phyloP scores from a whole-genome alignment of 2,797 vertebrate genomes.

The Micromesistius poutassou region DNA sequence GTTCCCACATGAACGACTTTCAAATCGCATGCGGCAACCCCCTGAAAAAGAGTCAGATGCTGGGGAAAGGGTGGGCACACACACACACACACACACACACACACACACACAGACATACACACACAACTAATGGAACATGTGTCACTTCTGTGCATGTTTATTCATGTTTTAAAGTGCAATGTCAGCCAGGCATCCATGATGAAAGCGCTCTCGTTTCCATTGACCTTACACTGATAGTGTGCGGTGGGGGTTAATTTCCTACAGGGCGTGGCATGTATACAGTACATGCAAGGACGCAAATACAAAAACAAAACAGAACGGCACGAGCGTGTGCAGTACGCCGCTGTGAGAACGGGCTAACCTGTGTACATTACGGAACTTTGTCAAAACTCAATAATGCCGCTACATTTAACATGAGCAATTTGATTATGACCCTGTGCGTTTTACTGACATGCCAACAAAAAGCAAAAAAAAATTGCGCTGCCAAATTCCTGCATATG shows the following conservation, averaged over 20 bases:
- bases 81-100: conserved; percentile 2
- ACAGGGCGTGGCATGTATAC: conserved; percentile 1
- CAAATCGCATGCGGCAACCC: conserved; percentile 13
- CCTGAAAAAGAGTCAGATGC: background rate
- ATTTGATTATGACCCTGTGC: background rate
- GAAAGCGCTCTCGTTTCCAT: conserved; percentile 36
- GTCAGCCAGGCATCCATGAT: conserved; percentile 39
- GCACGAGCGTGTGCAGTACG: background rate
- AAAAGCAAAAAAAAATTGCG: background rate
- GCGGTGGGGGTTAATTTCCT: conserved; percentile 31
- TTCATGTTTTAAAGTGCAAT: conserved; percentile 40
- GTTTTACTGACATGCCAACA: background rate
- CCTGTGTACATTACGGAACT: background rate
- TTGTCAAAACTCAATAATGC: background rate
- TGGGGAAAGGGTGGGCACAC: background rate
- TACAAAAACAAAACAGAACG: background rate
- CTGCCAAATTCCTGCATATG: background rate
- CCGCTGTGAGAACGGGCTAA: background rate
- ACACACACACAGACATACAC: background rate
- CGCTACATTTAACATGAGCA: too few relatives aligned
- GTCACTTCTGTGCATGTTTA: conserved; percentile 38
- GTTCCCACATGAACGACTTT: conserved; percentile 21
- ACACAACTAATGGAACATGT: conserved; percentile 33
- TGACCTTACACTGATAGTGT: conserved; percentile 40
- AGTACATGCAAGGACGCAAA: background rate